phyloP scores from a whole-genome alignment of 2,113 vertebrate genomes.

The Cyphomyrus plagiostoma region DNA sequence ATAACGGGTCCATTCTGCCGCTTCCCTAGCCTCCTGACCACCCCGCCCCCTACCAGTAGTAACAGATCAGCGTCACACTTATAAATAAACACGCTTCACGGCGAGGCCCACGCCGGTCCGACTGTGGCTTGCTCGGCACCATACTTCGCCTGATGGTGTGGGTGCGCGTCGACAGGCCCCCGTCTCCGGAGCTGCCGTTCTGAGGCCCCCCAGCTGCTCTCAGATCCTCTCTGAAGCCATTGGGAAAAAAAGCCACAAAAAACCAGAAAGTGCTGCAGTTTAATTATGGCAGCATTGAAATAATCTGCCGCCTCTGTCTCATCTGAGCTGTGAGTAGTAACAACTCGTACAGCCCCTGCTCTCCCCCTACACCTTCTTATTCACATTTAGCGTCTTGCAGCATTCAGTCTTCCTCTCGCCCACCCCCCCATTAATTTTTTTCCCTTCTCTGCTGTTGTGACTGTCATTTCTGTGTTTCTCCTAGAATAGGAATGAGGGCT shows the following conservation, averaged over 20 bases:
- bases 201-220: background rate
- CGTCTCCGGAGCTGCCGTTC: background rate
- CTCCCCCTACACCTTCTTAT: background rate
- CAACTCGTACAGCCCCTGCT: background rate
- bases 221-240: background rate
- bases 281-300: constrained; percentile 1
- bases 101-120: background rate
- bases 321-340: constrained; percentile 8
- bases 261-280: background rate
- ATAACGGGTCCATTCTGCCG: background rate
- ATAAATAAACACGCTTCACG: constrained; percentile 4
- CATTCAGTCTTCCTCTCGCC: background rate
- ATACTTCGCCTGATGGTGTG: background rate
- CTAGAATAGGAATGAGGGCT: background rate
- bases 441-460: background rate
- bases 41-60: background rate
- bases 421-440: background rate
- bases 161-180: background rate
- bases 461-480: background rate
- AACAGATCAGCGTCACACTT: background rate
- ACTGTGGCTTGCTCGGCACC: background rate
- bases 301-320: background rate
- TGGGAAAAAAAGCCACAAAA: background rate
- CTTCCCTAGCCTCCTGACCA: background rate
- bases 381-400: background rate